Base-by-base conservation (phyloP, 2,113 vertebrate genomes). In the Erythrocercus mccallii region DNA sequence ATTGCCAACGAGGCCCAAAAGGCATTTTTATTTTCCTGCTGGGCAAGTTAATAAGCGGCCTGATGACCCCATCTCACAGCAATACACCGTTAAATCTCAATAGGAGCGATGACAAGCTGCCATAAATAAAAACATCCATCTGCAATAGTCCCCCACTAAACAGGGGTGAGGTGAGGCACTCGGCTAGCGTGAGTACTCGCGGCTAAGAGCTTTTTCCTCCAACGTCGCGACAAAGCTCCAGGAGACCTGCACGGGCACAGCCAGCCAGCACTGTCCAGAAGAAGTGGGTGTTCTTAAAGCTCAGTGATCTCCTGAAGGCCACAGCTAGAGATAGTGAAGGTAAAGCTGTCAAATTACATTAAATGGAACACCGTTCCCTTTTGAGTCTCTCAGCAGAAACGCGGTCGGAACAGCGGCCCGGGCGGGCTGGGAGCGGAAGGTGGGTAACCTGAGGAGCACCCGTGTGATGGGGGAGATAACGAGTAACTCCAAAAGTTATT, bases 1-100 rank as follows among this genome's bases (percentile, higher is more conserved):
- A 95, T 12, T 86, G 81, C 81, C 66, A 58, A 78, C 37, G n/a
- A 47, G 56, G 6, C 74, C 56, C 85, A 81, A 92, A 95, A 95
- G 88, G 51, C 90, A 82, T 84, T 95, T 94, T 94, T 93, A 90
- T 93, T 93, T 92, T 76, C 62, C 87, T 94, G 70, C 92, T 90
- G 85, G 69, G 56, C 81, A 88, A 93, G 79, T 53, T 88, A 90
- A 74, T 93, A 90, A 93, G 64, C 21, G 33, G 81, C 64, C 90
- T 74, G 79, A 82, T 66, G 87, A 96, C 88, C 85, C 68, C 81
- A 80, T 91, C 76, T 88, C 92, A 23, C 71, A 66, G 87, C 81
- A 94, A 53, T 24, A 50, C 65, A 42, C 47, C 15, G 0, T 86
- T 95, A 88, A 89, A 83, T 70, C 76, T 94, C 94, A 70, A 62